These are phyloP conservation scores for Falcaria lacertinaria DNA, from an alignment of 2,888 invertebrate genomes.

Conservation along the genomic window DNA sequence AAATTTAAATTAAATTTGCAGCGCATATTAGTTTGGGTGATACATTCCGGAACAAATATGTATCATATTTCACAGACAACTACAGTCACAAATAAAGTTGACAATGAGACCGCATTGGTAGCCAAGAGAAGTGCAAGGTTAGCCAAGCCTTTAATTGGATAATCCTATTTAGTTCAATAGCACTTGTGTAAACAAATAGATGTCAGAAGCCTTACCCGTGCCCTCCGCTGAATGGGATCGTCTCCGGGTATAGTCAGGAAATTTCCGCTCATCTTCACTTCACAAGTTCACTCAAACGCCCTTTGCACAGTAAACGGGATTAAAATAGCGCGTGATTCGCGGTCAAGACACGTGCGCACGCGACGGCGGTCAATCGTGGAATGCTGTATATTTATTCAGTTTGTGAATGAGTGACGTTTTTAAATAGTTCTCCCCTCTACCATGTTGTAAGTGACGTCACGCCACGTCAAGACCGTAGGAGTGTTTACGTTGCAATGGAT, in stretches of 20 bases:
- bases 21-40: too few species aligned
- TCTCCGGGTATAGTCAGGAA: conserved; percentile 71
- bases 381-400: conserved; percentile 42
- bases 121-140: not conserved
- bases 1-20: too few species aligned
- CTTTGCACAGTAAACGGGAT: conserved; percentile 28
- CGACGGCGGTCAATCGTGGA: conserved; percentile 47
- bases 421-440: conserved; percentile 49
- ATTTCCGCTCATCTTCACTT: conserved; percentile 72
- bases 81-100: too few species aligned
- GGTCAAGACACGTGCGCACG: conserved; percentile 53
- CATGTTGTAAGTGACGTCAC: conserved; percentile 42
- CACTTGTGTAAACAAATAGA: conserved; percentile 20
- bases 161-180: conserved; percentile 11
- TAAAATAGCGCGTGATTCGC: conserved; percentile 31
- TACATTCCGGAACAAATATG: too few species aligned
- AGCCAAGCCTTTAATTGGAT: conserved; percentile 18
- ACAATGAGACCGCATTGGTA: too few species aligned
- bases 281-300: conserved; percentile 28
- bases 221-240: conserved; percentile 57
- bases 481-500: conserved; percentile 57
- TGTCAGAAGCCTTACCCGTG: conserved; percentile 57
- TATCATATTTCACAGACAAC: too few species aligned
- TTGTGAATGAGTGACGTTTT: conserved; percentile 77
- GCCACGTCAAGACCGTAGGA: conserved; percentile 34